Conservation (phyloP, 2,113 vertebrate genomes). For the Laticauda colubrina region DNA sequence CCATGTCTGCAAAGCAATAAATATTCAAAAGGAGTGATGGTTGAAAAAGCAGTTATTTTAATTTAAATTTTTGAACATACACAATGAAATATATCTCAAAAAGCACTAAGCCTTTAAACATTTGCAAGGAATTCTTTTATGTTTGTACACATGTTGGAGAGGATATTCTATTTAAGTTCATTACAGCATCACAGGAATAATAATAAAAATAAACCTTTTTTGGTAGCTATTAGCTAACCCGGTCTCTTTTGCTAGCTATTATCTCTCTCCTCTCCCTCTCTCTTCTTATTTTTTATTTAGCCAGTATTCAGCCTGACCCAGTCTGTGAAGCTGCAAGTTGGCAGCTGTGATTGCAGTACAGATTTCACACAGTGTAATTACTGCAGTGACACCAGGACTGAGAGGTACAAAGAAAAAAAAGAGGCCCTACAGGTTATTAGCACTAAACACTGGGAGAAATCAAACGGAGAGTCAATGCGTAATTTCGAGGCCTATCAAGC, state of each 20-base stretch:
- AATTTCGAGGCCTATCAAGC: conserved; percentile 94
- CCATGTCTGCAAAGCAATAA: conserved; percentile 23
- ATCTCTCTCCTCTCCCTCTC: neutral
- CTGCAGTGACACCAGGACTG: conserved; percentile 87
- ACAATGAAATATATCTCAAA: conserved; percentile 33
- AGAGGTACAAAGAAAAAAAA: conserved; percentile 84
- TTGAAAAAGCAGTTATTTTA: conserved; percentile 36
- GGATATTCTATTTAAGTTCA: conserved; percentile 70
- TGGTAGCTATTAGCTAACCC: conserved; percentile 64
- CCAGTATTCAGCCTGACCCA: conserved; percentile 75
- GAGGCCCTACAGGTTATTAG: conserved; percentile 94
- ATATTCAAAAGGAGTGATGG: conserved; percentile 19
- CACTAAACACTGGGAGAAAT: conserved; percentile 92
- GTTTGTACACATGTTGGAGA: conserved; percentile 70
- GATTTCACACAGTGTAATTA: conserved; percentile 97
- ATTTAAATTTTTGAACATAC: conserved; percentile 46
- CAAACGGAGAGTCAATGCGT: conserved; percentile 88
- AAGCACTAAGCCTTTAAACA: conserved; percentile 20
- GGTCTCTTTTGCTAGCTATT: conserved; percentile 3
- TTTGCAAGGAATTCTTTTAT: conserved; percentile 56
- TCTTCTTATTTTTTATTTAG: conserved; percentile 58
- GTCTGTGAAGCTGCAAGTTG: conserved; percentile 79
- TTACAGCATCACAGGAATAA: conserved; percentile 57
- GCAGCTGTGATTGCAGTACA: conserved; percentile 93
- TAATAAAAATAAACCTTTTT: conserved; percentile 29